Evolutionary conservation across 2,888 invertebrate species (phyloP).

Genomic region (Eristalinus aeneus): DNA sequence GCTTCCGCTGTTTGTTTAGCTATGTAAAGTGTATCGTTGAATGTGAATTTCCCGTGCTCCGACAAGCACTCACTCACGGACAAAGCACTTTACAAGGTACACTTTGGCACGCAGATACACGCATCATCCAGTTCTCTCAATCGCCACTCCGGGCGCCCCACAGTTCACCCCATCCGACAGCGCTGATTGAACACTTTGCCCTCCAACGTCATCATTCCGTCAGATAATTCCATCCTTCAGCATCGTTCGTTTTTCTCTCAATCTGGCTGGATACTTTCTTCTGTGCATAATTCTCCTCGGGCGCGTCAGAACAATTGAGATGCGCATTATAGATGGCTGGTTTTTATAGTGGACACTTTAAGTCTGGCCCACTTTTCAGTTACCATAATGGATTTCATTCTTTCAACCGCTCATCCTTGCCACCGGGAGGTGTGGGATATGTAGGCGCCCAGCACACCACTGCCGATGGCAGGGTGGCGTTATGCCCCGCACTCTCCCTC

Average conservation of each 20-base stretch:
- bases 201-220: slow-evolving; percentile 8
- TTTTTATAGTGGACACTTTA: slow-evolving; percentile 56
- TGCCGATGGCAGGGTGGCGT: not conserved
- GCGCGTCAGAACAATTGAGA: slow-evolving; percentile 47
- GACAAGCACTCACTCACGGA: not conserved
- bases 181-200: slow-evolving; percentile 28
- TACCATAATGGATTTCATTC: slow-evolving; percentile 60
- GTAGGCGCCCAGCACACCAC: not conserved
- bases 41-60: no score
- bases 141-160: slow-evolving; percentile 1
- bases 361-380: slow-evolving; percentile 27
- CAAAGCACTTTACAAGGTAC: not conserved
- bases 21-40: no score
- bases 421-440: not conserved
- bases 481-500: not conserved
- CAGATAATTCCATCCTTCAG: not conserved
- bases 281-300: slow-evolving; percentile 37
- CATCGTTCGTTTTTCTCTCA: slow-evolving; percentile 6
- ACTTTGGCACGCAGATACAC: slow-evolving; percentile 1
- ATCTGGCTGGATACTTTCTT: slow-evolving; percentile 7
- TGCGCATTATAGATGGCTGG: slow-evolving; percentile 51
- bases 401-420: not conserved
- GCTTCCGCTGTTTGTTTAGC: no score
- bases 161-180: slow-evolving; percentile 4
- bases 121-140: slow-evolving; percentile 10